phyloP scores from a whole-genome alignment of 1,140 invertebrate species.

The Caerostris darwini region DNA sequence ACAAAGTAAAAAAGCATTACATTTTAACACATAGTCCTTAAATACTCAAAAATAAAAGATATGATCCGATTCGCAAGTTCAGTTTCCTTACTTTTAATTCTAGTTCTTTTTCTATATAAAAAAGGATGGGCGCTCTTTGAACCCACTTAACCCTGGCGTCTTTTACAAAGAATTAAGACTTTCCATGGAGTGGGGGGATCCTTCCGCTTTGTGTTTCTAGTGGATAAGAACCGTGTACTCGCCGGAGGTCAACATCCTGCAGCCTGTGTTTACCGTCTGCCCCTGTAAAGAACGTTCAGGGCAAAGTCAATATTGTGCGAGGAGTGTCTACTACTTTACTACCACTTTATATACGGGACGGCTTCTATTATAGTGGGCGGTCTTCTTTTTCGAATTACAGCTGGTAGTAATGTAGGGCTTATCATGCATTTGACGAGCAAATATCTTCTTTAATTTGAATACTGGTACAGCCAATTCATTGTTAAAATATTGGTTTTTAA shows the following conservation, averaged over 20 bases:
- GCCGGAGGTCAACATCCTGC: conserved; percentile 34
- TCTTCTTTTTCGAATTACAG: too few species aligned
- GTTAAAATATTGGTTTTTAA: too few species aligned
- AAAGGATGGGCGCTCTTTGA: background rate
- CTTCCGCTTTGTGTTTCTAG: background rate
- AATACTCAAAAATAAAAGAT: too few species aligned
- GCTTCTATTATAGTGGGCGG: background rate
- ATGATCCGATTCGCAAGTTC: too few species aligned
- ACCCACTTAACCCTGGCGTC: background rate
- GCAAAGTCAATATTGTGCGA: conserved; percentile 63
- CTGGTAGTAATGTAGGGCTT: too few species aligned
- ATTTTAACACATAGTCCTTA: too few species aligned
- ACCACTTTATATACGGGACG: conserved; percentile 54
- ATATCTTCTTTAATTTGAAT: too few species aligned
- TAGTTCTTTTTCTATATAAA: background rate
- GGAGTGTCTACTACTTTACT: conserved; percentile 63
- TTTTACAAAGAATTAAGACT: background rate
- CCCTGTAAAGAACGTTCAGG: background rate
- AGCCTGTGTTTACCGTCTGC: conserved; percentile 44
- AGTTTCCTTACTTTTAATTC: too few species aligned
- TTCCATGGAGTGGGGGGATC: background rate
- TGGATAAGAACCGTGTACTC: conserved; percentile 34
- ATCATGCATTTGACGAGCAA: too few species aligned
- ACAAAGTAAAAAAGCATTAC: too few species aligned
- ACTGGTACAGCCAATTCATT: too few species aligned